A percentile compares a stretch with the other conserved stretches of the same genome.
Conservation (phyloP, 2,888 invertebrate species). For the Heliconius hortense region DNA sequence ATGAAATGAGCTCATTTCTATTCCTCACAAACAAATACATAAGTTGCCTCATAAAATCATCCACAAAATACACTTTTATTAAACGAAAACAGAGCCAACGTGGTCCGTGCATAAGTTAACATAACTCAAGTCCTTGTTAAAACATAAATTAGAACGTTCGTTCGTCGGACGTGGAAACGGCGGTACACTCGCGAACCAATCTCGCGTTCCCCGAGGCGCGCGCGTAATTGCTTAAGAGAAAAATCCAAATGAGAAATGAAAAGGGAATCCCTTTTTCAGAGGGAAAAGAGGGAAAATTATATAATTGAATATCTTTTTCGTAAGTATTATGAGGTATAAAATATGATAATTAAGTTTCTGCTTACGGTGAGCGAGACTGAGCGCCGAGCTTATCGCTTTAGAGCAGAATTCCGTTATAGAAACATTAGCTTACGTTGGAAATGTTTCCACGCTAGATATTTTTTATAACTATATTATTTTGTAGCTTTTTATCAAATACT, state of each 20-base stretch:
- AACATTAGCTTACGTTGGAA: slow-evolving; percentile 31
- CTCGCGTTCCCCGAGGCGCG: slow-evolving; percentile 68
- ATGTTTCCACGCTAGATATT: slow-evolving; percentile 26
- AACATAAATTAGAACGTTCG: slow-evolving; percentile 66
- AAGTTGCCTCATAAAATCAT: slow-evolving; percentile 70
- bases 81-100: slow-evolving; percentile 72
- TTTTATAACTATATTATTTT: slow-evolving; percentile 24
- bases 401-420: slow-evolving; percentile 39
- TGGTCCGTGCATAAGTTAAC: slow-evolving; percentile 72
- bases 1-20: slow-evolving; percentile 66
- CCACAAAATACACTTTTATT: slow-evolving; percentile 71
- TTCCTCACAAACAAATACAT: slow-evolving; percentile 67
- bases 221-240: slow-evolving; percentile 81
- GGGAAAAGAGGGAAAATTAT: slow-evolving; percentile 73
- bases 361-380: slow-evolving; percentile 63
- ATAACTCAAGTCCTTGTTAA: slow-evolving; percentile 72
- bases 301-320: slow-evolving; percentile 81
- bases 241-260: slow-evolving; percentile 83
- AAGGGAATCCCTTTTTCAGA: slow-evolving; percentile 75
- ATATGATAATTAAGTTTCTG: slow-evolving; percentile 81
- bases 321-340: slow-evolving; percentile 82
- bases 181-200: slow-evolving; percentile 62
- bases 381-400: slow-evolving; percentile 44
- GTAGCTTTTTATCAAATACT: slow-evolving; percentile 12
- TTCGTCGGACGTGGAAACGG: slow-evolving; percentile 60